phyloP scores from a whole-genome alignment of 2,797 vertebrate species.

The Heterohyrax brucei region DNA sequence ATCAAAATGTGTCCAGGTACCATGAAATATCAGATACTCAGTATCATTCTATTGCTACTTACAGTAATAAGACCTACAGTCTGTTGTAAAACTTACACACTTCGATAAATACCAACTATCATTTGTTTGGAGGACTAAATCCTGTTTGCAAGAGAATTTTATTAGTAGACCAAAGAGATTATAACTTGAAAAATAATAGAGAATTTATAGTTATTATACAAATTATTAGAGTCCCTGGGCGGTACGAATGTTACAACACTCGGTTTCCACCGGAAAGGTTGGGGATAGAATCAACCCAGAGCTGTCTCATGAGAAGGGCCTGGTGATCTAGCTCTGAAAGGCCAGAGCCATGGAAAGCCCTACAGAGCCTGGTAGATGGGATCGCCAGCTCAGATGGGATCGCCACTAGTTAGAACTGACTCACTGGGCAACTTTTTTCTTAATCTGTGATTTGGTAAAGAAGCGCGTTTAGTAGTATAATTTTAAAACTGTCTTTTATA shows the following conservation, averaged over 20 bases:
- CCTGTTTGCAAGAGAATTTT: slow-evolving; percentile 40
- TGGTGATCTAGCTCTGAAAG: not conserved
- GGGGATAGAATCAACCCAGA: not conserved
- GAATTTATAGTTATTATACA: not conserved
- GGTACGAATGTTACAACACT: not conserved
- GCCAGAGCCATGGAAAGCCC: not conserved
- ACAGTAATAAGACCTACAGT: slow-evolving; percentile 63
- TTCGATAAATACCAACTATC: slow-evolving; percentile 62
- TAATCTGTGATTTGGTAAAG: slow-evolving; percentile 4
- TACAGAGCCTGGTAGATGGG: no score
- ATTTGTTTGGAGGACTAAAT: slow-evolving; percentile 30
- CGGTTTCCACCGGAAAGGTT: no score
- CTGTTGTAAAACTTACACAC: slow-evolving; percentile 69
- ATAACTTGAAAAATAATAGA: slow-evolving; percentile 21
- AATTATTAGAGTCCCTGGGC: not conserved
- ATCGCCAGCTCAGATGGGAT: not conserved
- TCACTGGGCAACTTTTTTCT: not conserved
- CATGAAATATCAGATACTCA: slow-evolving; percentile 75
- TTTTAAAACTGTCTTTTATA: no score
- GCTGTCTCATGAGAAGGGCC: not conserved
- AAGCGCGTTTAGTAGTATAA: not conserved
- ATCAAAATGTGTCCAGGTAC: slow-evolving; percentile 69
- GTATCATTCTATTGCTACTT: slow-evolving; percentile 80
- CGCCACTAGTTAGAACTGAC: not conserved
- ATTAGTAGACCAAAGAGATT: slow-evolving; percentile 19